A percentile compares a stretch with the other conserved stretches of the same genome.
phyloP scores from a whole-genome alignment of 2,113 vertebrate species.

The Pterocles orientalis region DNA sequence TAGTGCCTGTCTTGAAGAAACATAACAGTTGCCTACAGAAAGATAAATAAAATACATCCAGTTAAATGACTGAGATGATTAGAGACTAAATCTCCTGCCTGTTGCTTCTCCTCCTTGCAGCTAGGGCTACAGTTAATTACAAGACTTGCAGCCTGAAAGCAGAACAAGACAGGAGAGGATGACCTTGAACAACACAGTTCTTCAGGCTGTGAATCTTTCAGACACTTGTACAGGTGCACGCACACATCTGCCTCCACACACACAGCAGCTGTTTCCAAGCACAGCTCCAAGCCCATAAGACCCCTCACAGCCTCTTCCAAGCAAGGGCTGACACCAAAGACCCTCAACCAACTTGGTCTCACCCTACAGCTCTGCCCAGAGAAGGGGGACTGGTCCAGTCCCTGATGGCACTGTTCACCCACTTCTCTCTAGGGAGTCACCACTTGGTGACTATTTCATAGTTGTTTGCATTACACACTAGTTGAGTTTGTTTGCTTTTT shows the following conservation, averaged over 20 bases:
- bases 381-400: not conserved
- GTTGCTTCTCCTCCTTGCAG: not conserved
- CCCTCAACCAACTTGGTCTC: fast-evolving
- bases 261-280: not conserved
- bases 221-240: fast-evolving
- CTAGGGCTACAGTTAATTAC: not conserved
- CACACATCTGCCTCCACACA: not conserved
- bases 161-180: not conserved
- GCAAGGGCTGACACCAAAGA: not conserved
- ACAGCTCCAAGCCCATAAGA: not conserved
- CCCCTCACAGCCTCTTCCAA: not conserved
- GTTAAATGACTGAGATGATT: not conserved
- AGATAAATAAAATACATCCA: not conserved
- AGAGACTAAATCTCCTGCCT: not conserved
- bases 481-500: not conserved
- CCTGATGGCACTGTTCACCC: not conserved
- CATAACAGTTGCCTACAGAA: not conserved
- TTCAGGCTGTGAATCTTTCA: not conserved
- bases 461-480: not conserved
- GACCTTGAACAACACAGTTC: not conserved
- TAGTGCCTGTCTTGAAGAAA: not conserved
- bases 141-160: not conserved
- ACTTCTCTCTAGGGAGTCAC: not conserved
- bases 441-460: not conserved
- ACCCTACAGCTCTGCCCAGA: not conserved